phyloP scores from a whole-genome alignment of 2,113 vertebrate species.

The Austrofundulus limnaeus region DNA sequence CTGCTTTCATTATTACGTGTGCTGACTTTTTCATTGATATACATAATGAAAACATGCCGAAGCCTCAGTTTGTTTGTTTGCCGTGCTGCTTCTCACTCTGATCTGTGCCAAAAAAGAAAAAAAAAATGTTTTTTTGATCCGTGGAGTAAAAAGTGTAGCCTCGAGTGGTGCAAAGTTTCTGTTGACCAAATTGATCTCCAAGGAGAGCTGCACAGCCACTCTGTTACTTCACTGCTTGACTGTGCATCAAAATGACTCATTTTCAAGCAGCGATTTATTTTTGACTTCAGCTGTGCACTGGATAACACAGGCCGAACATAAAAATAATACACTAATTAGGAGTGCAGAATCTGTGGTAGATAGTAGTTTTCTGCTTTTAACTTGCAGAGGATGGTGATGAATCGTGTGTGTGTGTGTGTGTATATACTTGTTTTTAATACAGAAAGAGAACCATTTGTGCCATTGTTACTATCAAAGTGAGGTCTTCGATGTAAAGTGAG shows the following conservation, averaged over 20 bases:
- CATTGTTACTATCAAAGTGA: no score
- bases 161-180: conserved; percentile 39
- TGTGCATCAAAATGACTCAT: conserved; percentile 46
- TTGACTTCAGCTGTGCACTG: conserved; percentile 18
- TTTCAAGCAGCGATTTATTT: conserved; percentile 52
- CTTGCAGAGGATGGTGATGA: conserved; percentile 23
- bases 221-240: conserved; percentile 23
- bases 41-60: conserved; percentile 25
- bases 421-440: no score
- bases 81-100: conserved; percentile 27
- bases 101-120: neutral
- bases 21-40: conserved; percentile 6
- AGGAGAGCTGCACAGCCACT: conserved; percentile 34
- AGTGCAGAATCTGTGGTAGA: conserved; percentile 23
- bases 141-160: conserved; percentile 37
- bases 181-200: conserved; percentile 57
- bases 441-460: no score
- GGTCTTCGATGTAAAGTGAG: no score
- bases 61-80: conserved; percentile 39
- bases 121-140: conserved; percentile 18
- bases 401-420: neutral
- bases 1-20: conserved; percentile 18
- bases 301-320: conserved; percentile 24
- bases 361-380: conserved; percentile 14
- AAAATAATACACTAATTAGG: conserved; percentile 51